Evolutionary conservation across 2,888 invertebrate genomes (phyloP), one percentile per base, ranked within the genome.

Genomic region (Eremobia ochroleuca): DNA sequence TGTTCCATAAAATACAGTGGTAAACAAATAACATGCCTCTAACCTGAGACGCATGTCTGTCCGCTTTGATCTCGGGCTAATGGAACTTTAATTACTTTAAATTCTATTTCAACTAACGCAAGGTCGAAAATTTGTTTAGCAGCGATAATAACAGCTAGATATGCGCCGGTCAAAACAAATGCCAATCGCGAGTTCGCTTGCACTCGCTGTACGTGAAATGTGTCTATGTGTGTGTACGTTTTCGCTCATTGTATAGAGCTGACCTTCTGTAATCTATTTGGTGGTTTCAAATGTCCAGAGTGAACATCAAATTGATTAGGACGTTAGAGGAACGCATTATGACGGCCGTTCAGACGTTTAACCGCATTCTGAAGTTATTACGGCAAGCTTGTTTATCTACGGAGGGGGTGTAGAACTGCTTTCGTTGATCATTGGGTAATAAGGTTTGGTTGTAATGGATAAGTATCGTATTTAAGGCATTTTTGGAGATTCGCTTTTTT

Each of bases 251-350:
- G 18, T 8, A 13, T 46, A 13, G 1, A 31, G 11, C 25, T 69
- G 34, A 4, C 37, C 46, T 77, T 79, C 71, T 77, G 31, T 2
- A 8, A 28, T 43, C 11, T 46, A 28, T 70, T 52, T 11, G 8
- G 13, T 55, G 31, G n/a, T 18, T 11, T 37, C 83, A 85, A 74
- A 46, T 66, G 55, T 61, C 76, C 74, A 43, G 62, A 80, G 73
- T 49, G 43, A 75, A 81, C 78, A 74, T 75, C 80, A 77, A 80
- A 88, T 88, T 86, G 82, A 88, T 88, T 82, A 83, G 66, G 62
- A 84, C 76, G 80, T 81, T 81, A 74, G 46, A 73, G 62, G 37
- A 74, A 69, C 66, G 67, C 64, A 71, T 82, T 77, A 85, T 80
- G 83, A 58, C 28, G 61, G 68, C 43, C 71, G 66, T 77, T 76